phyloP scores from a whole-genome alignment of 1,140 invertebrate genomes.

The Cherax quadricarinatus region DNA sequence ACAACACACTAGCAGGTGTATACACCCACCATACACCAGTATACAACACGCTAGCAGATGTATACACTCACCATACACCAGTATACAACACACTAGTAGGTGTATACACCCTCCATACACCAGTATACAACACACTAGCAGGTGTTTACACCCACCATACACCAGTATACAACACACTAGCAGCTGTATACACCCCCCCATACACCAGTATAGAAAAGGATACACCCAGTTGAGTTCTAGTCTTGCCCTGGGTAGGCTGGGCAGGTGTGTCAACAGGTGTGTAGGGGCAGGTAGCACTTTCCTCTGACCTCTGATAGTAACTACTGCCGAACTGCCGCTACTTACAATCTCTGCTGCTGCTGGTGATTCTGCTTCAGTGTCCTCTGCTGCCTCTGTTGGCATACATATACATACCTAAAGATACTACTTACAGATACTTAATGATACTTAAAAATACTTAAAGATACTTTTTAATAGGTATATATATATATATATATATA shows the following conservation, averaged over 20 bases:
- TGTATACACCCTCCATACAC: too few relatives aligned
- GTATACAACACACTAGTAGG: too few relatives aligned
- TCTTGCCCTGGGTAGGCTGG: conserved; percentile 90
- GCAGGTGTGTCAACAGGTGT: conserved; percentile 87
- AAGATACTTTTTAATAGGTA: neutral
- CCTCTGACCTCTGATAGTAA: conserved; percentile 89
- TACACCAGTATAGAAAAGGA: conserved; percentile 77
- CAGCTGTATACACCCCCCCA: too few relatives aligned
- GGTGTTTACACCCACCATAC: too few relatives aligned
- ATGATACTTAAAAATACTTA: neutral
- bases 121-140: too few relatives aligned
- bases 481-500: too few relatives aligned
- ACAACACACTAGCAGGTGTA: too few relatives aligned
- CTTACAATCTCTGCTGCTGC: conserved; percentile 80
- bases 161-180: too few relatives aligned
- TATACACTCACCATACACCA: too few relatives aligned
- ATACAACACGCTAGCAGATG: too few relatives aligned
- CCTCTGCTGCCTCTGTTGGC: conserved; percentile 81
- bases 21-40: too few relatives aligned
- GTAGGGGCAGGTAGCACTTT: conserved; percentile 92
- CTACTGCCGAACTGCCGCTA: conserved; percentile 78
- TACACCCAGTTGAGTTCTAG: conserved; percentile 95
- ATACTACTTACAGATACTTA: neutral
- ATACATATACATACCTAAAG: too few relatives aligned
- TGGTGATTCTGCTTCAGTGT: conserved; percentile 82